Conservation (phyloP, 2,113 vertebrate genomes). For the Brienomyrus brachyistius region DNA sequence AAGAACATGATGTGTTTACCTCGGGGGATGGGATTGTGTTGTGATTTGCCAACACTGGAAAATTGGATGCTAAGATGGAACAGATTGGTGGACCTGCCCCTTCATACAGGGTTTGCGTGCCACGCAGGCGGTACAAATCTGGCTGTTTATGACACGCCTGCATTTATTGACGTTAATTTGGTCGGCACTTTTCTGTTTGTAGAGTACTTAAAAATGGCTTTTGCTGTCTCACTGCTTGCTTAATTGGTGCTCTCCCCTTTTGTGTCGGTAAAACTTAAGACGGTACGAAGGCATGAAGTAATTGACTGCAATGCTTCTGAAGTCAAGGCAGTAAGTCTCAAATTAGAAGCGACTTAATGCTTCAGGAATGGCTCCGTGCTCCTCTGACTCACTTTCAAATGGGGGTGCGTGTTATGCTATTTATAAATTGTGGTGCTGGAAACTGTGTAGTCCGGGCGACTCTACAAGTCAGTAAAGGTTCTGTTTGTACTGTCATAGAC, state of each 20-base stretch:
- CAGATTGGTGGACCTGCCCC: not conserved
- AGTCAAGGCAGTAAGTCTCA: slow-evolving; percentile 36
- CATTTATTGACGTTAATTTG: not conserved
- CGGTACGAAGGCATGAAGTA: slow-evolving; percentile 22
- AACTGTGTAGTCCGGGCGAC: not conserved
- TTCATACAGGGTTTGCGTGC: not conserved
- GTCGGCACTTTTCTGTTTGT: not conserved
- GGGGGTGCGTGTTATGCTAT: not conserved
- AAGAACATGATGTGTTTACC: not conserved
- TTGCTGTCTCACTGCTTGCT: not conserved
- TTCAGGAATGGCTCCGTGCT: slow-evolving; percentile 43
- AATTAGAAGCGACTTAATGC: slow-evolving; percentile 41
- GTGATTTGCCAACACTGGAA: not conserved
- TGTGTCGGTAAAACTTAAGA: slow-evolving; percentile 1
- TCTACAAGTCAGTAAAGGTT: not conserved
- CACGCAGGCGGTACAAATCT: not conserved
- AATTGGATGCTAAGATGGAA: not conserved
- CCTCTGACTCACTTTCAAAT: slow-evolving; percentile 27
- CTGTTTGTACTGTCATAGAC: slow-evolving; percentile 3
- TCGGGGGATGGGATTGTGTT: not conserved
- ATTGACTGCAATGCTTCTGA: slow-evolving; percentile 26
- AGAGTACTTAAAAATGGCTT: not conserved
- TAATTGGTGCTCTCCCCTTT: not conserved
- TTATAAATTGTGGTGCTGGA: slow-evolving; percentile 12
- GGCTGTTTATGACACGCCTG: not conserved